Conservation (phyloP, 1,140 invertebrate species). For the Drosophila pallidifrons region DNA sequence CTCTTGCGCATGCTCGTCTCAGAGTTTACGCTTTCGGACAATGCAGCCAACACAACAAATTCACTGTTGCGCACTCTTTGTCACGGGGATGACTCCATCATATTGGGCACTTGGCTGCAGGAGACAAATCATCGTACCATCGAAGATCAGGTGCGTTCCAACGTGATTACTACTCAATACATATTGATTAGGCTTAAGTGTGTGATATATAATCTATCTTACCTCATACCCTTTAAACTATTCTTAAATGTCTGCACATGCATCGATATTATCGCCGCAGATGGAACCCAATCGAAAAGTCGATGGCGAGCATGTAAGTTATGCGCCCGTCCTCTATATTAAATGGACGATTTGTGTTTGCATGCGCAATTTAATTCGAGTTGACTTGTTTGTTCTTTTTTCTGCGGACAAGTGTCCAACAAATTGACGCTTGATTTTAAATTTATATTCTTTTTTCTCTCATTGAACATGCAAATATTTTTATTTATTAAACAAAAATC, state of each 20-base stretch:
- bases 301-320: conserved; percentile 91
- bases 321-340: conserved; percentile 6
- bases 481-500: no score
- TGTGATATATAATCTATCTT: conserved; percentile 18
- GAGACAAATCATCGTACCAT: conserved; percentile 98
- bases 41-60: conserved; percentile 97
- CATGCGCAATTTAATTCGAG: conserved; percentile 15
- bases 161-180: neutral
- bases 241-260: conserved; percentile 26
- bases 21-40: conserved; percentile 98
- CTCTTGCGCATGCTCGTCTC: conserved; percentile 97
- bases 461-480: no score
- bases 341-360: conserved; percentile 19
- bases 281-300: conserved; percentile 91
- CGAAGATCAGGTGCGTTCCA: conserved; percentile 94
- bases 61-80: conserved; percentile 94
- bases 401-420: neutral
- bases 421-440: neutral
- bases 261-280: conserved; percentile 78
- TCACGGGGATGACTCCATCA: conserved; percentile 95
- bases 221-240: conserved; percentile 37
- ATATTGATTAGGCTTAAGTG: neutral
- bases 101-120: conserved; percentile 94
- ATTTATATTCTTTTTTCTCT: no score
- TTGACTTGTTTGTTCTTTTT: conserved; percentile 1